Evolutionary conservation across 2,888 invertebrate species (phyloP), one percentile per base, ranked within the genome.

Genomic region (Troilus luridus): DNA sequence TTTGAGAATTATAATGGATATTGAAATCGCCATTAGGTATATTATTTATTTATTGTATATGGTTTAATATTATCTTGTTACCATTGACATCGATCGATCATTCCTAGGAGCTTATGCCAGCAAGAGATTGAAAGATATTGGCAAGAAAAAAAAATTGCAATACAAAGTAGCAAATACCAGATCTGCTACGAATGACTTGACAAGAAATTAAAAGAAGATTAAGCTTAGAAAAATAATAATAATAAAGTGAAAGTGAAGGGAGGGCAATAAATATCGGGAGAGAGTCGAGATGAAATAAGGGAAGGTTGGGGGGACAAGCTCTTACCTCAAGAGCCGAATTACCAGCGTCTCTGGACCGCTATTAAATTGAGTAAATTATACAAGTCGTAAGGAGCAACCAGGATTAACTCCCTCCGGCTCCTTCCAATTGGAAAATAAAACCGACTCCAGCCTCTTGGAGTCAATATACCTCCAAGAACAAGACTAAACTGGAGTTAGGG

Each of bases 291-390:
- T 24, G 81, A 81, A 81, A 81, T 81, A 81, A 81, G 54, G 81
- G 54, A 11, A 56, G 54, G 54, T 41, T 41, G 54, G n/a, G 67
- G 67, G 54, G 81, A 81, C 81, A 81, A 41, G 41, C 77, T 41
- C 77, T 41, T 41, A 27, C 77, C 77, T 17, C 19, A 17, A 19
- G 41, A 77, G 81, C 81, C 81, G 81, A 81, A 81, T 81, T 81
- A 81, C 81, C 54, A 81, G 81, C 81, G 11, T 41, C 41, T 41
- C 54, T 59, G 21, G 62, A 62, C 41, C 60, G 62, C 67, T 89
- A 89, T 64, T 64, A 89, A 72, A 89, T 89, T 89, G 89, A 89
- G 89, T 72, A 72, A 89, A 89, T 89, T 89, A 89, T 89, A 89
- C 89, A 89, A 89, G 89, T 89, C 72, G 72, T 89, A 89, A 89